Percentiles rank a stretch among this genome's conserved stretches.
These are phyloP conservation scores for Phocoena phocoena DNA, from an alignment of 2,113 vertebrate species.

Conservation along the genomic window DNA sequence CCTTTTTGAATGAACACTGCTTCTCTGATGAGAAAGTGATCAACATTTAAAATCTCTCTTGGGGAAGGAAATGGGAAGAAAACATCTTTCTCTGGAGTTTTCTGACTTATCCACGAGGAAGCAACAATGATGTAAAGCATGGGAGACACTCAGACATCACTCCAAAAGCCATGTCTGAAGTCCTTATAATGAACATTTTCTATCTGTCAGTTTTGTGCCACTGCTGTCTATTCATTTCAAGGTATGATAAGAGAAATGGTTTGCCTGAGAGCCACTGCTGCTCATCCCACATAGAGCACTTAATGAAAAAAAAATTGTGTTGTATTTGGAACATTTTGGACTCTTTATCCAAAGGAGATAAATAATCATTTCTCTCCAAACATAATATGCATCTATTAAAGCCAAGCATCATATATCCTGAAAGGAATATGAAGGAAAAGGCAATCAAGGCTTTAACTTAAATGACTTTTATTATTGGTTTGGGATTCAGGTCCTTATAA, in stretches of 20 bases:
- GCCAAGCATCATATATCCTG: neutral
- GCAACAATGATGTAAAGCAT: neutral
- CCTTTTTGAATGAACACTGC: conserved; percentile 1
- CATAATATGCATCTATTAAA: neutral
- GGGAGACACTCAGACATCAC: neutral
- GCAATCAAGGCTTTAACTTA: neutral
- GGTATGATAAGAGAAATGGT: neutral
- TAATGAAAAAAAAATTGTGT: neutral
- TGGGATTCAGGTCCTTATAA: neutral
- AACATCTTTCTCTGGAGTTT: conserved; percentile 40
- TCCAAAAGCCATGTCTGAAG: neutral
- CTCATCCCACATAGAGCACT: neutral
- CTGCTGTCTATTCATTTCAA: neutral
- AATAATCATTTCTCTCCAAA: conserved; percentile 38
- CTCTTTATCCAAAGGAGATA: conserved; percentile 26
- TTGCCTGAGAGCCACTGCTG: neutral
- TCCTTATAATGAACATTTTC: neutral
- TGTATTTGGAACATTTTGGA: conserved; percentile 50
- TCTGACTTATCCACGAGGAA: neutral
- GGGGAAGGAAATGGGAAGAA: conserved; percentile 9
- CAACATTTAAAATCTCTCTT: conserved; percentile 46
- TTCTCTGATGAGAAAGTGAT: conserved; percentile 49
- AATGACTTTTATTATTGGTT: conserved; percentile 43
- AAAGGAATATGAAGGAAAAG: conserved; percentile 47
- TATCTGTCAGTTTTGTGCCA: neutral